phyloP scores from a whole-genome alignment of 2,113 vertebrate genomes.

The Ptilonorhynchus violaceus region DNA sequence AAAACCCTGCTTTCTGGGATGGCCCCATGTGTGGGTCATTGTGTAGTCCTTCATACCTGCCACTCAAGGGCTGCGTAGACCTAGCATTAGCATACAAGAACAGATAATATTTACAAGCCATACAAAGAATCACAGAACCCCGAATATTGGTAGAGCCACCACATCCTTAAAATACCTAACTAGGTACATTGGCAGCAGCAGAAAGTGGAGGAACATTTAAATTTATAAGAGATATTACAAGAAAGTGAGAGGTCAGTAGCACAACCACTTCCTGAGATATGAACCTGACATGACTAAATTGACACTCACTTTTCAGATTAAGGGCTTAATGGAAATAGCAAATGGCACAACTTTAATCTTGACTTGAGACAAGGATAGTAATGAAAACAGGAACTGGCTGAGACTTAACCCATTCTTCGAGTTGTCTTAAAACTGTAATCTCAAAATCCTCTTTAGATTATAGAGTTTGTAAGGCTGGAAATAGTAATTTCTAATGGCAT shows the following conservation, averaged over 20 bases:
- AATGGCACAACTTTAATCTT: constrained; percentile 19
- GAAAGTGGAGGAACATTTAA: background rate
- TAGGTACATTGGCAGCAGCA: background rate
- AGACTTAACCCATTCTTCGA: constrained; percentile 49
- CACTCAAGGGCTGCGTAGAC: background rate
- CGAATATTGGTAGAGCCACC: background rate
- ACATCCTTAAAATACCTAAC: background rate
- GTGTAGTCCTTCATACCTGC: background rate
- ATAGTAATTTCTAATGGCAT: constrained; percentile 33
- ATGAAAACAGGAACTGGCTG: constrained; percentile 10
- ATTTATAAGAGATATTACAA: background rate
- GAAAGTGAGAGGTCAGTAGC: background rate
- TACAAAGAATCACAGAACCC: background rate
- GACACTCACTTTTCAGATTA: constrained; percentile 10
- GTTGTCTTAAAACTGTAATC: constrained; percentile 50
- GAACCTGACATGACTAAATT: background rate
- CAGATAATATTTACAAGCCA: background rate
- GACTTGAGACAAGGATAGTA: constrained; percentile 3
- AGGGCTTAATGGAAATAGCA: constrained; percentile 27
- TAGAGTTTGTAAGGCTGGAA: background rate
- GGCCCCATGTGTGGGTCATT: too few relatives aligned
- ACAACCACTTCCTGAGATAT: background rate
- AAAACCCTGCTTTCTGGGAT: background rate
- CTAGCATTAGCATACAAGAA: background rate
- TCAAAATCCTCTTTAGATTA: constrained; percentile 56